Evolutionary conservation across 2,113 vertebrate genomes (phyloP), one percentile per base, ranked within the genome.

Genomic region (Guaruba guarouba): DNA sequence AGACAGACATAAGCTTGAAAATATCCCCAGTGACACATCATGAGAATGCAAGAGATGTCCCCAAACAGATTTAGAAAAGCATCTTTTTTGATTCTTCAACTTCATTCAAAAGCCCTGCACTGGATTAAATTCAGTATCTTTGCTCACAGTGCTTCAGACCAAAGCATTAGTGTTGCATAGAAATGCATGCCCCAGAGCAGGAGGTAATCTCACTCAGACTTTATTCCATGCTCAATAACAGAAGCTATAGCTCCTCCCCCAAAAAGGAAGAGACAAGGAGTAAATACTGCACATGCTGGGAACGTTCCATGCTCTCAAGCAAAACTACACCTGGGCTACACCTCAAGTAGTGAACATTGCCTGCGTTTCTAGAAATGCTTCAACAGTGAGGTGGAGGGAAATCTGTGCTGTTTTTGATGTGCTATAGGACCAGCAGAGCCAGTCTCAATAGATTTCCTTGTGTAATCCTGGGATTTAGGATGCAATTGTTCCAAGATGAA

Each of bases 141-240:
- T 79, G 71, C 7, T 83, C 68, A 85, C 93, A 95, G 5, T 86
- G 94, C 85, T 92, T 83, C 95, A 95, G 94, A 80, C 87, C 93
- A 92, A 86, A 77, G 92, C 87, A 77, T 5, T 16, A 29, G 59
- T 2, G 46, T 9, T 17, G 49, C 54, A 46, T 0, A 27, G 73
- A 64, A 82, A 39, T 5, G 41, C 54, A 37, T 29, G 48, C 59
- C 86, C 23, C n/a, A 37, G 76, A 41, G 44, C 10, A 43, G 39
- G 54, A 66, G 63, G 44, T 25, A 46, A 80, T 15, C 59, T 49
- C 86, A 8, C 66, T 29, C 70, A 9, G 22, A 4, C 16, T 61
- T 68, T 2, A 39, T 19, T 31, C 80, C 10, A 1, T 51, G 73
- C 79, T 92, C 46, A 20, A 7, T 22, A 27, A 51, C 16, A 78